Conservation (phyloP, 1,140 invertebrate genomes). For the Tetramorium simillimum region DNA sequence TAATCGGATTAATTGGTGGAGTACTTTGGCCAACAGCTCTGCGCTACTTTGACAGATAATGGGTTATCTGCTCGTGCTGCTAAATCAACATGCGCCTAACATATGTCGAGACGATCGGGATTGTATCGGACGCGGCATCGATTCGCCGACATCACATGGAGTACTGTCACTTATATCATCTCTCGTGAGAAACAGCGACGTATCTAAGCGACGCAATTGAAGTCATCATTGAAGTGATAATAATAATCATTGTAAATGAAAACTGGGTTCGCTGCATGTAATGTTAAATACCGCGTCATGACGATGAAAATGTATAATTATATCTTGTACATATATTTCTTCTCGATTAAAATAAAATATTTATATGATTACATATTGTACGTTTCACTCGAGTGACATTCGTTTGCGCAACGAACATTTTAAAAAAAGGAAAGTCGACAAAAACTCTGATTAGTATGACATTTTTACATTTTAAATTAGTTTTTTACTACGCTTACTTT, state of each 20-base stretch:
- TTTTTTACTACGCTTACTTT: neutral
- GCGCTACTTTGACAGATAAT: conserved; percentile 59
- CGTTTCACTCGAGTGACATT: neutral
- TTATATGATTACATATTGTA: conserved; percentile 1
- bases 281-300: neutral
- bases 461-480: neutral
- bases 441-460: neutral
- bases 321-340: neutral
- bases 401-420: neutral
- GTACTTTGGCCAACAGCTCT: neutral
- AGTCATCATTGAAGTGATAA: neutral
- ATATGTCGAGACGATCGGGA: conserved; percentile 44
- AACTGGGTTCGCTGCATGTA: neutral
- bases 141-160: conserved; percentile 23
- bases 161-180: neutral
- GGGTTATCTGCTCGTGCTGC: conserved; percentile 41
- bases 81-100: conserved; percentile 54
- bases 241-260: conserved; percentile 5
- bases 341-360: neutral
- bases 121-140: conserved; percentile 55
- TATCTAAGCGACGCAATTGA: neutral
- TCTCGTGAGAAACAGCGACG: neutral
- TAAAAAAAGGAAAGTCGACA: neutral
- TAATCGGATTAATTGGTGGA: conserved; percentile 57
- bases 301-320: conserved; percentile 10